These are phyloP conservation scores for Ancistrus triradiatus DNA, from an alignment of 2,113 vertebrate species.

Conservation along the genomic window DNA sequence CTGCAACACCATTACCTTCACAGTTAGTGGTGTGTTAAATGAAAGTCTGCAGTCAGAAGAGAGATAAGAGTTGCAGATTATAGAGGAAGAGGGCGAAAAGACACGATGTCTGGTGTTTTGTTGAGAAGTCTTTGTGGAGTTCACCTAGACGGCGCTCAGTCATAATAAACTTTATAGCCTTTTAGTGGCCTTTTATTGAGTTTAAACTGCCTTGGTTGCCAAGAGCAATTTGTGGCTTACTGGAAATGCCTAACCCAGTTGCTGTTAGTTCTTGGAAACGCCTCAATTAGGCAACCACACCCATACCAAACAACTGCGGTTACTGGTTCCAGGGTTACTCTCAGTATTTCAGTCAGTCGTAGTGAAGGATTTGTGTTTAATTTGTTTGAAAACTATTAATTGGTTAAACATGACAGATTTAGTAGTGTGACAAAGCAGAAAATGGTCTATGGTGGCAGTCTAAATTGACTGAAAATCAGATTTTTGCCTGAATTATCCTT, in stretches of 20 bases:
- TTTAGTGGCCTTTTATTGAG: constrained; percentile 32
- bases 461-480: no score
- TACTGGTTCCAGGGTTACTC: constrained; percentile 57
- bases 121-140: constrained; percentile 21
- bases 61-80: background rate
- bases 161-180: constrained; percentile 37
- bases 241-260: constrained; percentile 29
- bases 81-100: constrained; percentile 5
- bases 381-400: constrained; percentile 64
- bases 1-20: constrained; percentile 15
- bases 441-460: no score
- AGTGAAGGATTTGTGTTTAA: constrained; percentile 57
- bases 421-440: background rate
- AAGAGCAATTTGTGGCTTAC: constrained; percentile 38
- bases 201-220: constrained; percentile 34
- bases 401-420: constrained; percentile 55
- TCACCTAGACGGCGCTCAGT: constrained; percentile 18
- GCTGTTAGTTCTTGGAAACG: constrained; percentile 49
- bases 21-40: constrained; percentile 22
- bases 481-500: no score
- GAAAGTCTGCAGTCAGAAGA: background rate
- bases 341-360: constrained; percentile 60
- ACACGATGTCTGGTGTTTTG: constrained; percentile 10
- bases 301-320: constrained; percentile 50
- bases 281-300: constrained; percentile 57